phyloP scores from a whole-genome alignment of 35 echinoderm and acorn worm species.

The Ophiothrix spiculata region DNA sequence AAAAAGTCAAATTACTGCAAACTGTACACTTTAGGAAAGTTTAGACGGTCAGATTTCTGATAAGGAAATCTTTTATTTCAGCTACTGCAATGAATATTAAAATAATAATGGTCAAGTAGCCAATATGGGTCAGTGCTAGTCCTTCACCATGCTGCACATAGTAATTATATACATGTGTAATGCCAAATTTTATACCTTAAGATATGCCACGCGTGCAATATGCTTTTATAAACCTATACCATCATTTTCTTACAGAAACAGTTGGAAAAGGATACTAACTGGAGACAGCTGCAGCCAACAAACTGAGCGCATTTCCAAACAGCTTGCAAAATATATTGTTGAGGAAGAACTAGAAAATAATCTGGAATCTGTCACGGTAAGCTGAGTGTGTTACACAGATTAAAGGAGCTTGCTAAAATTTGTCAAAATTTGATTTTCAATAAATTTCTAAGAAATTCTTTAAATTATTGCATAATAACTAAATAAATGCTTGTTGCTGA shows the following conservation, averaged over 20 bases:
- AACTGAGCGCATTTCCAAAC: background rate
- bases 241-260: background rate
- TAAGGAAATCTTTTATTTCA: too few relatives aligned
- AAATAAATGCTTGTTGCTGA: too few relatives aligned
- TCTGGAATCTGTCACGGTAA: background rate
- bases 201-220: too few relatives aligned
- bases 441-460: too few relatives aligned
- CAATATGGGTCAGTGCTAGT: background rate
- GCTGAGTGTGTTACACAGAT: background rate
- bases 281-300: background rate
- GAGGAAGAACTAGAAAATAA: background rate
- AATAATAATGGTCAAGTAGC: background rate
- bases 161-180: background rate
- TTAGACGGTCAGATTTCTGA: too few relatives aligned
- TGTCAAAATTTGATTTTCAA: too few relatives aligned
- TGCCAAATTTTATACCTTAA: too few relatives aligned
- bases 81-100: background rate
- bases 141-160: background rate
- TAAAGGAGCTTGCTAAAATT: background rate
- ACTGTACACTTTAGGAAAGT: too few relatives aligned
- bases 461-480: too few relatives aligned
- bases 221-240: background rate
- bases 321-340: background rate
- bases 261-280: conserved; percentile 1
- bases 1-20: too few relatives aligned